Evolutionary conservation across 2,888 invertebrate species (phyloP).

Genomic region (Troglohyphantes excavatus): DNA sequence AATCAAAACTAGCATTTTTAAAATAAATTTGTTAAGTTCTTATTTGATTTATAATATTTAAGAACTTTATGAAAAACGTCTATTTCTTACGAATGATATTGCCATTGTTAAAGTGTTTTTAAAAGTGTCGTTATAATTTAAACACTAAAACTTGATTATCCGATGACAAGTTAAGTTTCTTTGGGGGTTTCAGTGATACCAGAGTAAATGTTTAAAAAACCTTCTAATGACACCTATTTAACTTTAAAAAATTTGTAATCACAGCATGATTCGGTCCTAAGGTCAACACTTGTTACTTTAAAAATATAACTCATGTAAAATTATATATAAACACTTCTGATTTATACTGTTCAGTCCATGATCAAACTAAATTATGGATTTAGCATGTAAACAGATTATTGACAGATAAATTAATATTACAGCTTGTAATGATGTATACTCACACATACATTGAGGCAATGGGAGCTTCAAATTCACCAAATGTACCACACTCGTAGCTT

Average conservation of each 20-base stretch:
- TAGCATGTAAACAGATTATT: conserved; percentile 59
- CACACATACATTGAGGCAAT: conserved; percentile 67
- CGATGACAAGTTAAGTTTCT: neutral
- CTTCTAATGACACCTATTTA: neutral
- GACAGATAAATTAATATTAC: conserved; percentile 54
- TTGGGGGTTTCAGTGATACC: neutral
- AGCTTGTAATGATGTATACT: conserved; percentile 51
- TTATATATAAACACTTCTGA: conserved; percentile 47
- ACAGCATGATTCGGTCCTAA: conserved; percentile 67
- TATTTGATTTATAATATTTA: too few species aligned
- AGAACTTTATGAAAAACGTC: too few species aligned
- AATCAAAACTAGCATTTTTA: too few species aligned
- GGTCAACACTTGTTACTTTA: conserved; percentile 62
- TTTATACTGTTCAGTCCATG: neutral
- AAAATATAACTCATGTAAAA: conserved; percentile 75
- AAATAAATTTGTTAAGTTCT: too few species aligned
- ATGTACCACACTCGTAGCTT: conserved; percentile 49
- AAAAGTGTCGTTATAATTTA: neutral
- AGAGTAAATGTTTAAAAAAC: conserved; percentile 61
- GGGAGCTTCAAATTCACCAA: conserved; percentile 54
- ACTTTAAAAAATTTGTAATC: conserved; percentile 62
- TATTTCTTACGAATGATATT: too few species aligned
- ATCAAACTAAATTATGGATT: conserved; percentile 13
- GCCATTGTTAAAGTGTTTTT: too few species aligned
- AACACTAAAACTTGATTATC: neutral